These are phyloP conservation scores for Dinoponera quadriceps DNA, from an alignment of 1,140 invertebrate species.

Conservation along the genomic window DNA sequence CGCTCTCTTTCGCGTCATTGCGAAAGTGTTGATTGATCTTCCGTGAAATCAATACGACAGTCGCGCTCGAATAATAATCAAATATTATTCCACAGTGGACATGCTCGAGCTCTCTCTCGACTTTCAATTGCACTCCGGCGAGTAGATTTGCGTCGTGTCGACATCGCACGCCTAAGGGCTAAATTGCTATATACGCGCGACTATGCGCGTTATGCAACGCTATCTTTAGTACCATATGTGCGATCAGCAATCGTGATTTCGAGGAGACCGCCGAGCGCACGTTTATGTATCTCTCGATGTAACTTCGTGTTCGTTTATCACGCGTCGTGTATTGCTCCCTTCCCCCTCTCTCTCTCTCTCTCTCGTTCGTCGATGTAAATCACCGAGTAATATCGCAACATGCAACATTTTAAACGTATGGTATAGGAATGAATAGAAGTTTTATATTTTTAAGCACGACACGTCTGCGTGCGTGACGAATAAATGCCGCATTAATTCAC, in stretches of 20 bases:
- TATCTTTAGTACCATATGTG: constrained; percentile 55
- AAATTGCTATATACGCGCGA: constrained; percentile 36
- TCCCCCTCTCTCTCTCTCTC: no score
- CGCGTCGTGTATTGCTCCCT: neutral
- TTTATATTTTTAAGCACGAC: neutral
- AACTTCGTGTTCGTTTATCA: constrained; percentile 47
- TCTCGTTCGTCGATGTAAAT: constrained; percentile 33
- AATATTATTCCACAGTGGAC: constrained; percentile 23
- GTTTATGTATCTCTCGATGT: constrained; percentile 42
- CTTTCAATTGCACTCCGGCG: constrained; percentile 43
- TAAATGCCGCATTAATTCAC: neutral
- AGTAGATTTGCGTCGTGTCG: constrained; percentile 58
- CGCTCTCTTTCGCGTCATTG: neutral
- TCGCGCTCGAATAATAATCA: constrained; percentile 36
- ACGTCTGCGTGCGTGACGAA: neutral
- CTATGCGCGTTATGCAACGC: constrained; percentile 50
- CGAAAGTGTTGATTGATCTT: constrained; percentile 42
- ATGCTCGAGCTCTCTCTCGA: constrained; percentile 5
- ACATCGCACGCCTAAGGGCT: constrained; percentile 49
- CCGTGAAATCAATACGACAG: constrained; percentile 8
- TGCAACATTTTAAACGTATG: constrained; percentile 3
- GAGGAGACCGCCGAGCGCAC: constrained; percentile 11
- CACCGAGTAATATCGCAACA: constrained; percentile 25
- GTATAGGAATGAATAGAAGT: neutral
- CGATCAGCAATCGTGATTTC: constrained; percentile 55